Evolutionary conservation across 1,140 invertebrate genomes (phyloP), one percentile per base, ranked within the genome.

Genomic region (Drosophila azteca): DNA sequence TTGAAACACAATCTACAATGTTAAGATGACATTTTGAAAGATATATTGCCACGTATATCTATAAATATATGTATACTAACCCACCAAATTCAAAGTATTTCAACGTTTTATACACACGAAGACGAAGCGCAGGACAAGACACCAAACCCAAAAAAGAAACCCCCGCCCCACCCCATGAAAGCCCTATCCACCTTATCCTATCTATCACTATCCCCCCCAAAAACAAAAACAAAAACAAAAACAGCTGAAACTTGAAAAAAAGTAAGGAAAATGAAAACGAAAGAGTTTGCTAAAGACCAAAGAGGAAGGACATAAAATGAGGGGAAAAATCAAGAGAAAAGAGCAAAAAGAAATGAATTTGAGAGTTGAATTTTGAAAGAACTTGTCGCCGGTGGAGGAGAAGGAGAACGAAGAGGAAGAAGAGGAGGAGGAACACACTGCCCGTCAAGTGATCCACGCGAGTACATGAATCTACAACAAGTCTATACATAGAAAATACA

Each of bases 11-110:
- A 70, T 82, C 54, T 83, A 83, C 80, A 84, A 71, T 69, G 79
- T 79, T 83, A 79, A 83, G 77, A 59, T 24, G 66, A 66, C 79
- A 83, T 83, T 83, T 83, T 84, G 82, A 67, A 83, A 79, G 79
- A 83, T 83, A 83, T 83, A 78, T 82, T 63, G 66, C 68, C 60
- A 84, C 75, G 83, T 87, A 87, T 87, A 87, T 87, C 84, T 88
- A 88, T 88, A 88, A 88, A 88, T 88, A 88, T 88, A 88, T 87
- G 83, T 88, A 88, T 88, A 88, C 83, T 88, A 88, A 88, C 83
- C 83, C 83, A 88, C 83, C 83, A 88, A 88, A 88, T 88, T 88
- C 83, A 88, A 88, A 89, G 83, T 88, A 88, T 88, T 88, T 89
- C 83, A 88, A 83, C 49, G 80, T 84, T 84, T 84, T 84, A 79